Conservation (phyloP, 2,888 invertebrate species). For the Polydrusus cervinus region DNA sequence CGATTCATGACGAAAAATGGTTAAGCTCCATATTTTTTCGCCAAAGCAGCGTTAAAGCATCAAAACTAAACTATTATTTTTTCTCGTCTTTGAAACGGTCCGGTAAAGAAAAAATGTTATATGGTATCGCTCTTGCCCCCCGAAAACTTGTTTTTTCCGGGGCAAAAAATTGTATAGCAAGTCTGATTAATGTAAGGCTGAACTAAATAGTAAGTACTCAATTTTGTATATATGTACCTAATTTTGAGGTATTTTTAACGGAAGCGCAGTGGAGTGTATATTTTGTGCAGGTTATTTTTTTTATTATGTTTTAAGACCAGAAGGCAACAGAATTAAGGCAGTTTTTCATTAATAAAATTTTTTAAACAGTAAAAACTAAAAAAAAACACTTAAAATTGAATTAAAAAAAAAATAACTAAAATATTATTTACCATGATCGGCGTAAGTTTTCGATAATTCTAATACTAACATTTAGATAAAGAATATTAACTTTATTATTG, state of each 20-base stretch:
- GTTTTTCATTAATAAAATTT: not conserved
- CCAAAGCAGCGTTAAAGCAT: too few relatives aligned
- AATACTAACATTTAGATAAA: too few relatives aligned
- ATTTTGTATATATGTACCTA: slow-evolving; percentile 63
- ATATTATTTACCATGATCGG: too few relatives aligned
- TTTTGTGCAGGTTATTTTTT: slow-evolving; percentile 51
- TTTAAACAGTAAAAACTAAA: not conserved
- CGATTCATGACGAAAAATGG: too few relatives aligned
- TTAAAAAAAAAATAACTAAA: too few relatives aligned
- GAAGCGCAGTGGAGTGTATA: slow-evolving; percentile 47
- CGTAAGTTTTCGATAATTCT: too few relatives aligned
- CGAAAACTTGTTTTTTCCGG: slow-evolving; percentile 50
- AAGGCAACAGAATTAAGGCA: slow-evolving; percentile 18
- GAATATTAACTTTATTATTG: too few relatives aligned
- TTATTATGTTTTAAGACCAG: slow-evolving; percentile 22
- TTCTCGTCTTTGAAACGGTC: not conserved
- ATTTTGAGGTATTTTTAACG: slow-evolving; percentile 64
- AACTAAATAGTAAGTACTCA: slow-evolving; percentile 68
- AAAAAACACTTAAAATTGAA: too few relatives aligned
- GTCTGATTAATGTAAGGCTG: slow-evolving; percentile 70
- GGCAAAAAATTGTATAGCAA: slow-evolving; percentile 65
- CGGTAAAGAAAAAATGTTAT: slow-evolving; percentile 24
- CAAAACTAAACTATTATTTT: too few relatives aligned
- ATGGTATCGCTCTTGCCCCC: slow-evolving; percentile 18
- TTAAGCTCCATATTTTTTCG: too few relatives aligned